Conservation (phyloP, 2,888 invertebrate species). For the Shargacucullia verbasci region DNA sequence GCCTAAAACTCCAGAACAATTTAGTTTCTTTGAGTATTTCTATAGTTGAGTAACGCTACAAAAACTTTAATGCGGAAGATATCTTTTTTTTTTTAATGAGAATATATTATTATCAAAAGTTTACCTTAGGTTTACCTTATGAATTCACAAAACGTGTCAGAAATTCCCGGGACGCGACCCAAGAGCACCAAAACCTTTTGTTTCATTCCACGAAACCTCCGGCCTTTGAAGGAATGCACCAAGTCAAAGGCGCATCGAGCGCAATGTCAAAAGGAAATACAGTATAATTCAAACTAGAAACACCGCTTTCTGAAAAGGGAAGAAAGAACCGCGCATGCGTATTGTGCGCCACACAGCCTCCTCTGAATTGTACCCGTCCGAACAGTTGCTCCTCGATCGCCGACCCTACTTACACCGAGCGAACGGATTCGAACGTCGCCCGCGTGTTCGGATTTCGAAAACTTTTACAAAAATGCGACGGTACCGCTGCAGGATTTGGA, state of each 20-base stretch:
- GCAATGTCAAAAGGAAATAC: slow-evolving; percentile 68
- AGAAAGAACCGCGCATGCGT: slow-evolving; percentile 67
- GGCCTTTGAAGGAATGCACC: slow-evolving; percentile 61
- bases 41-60: too few species aligned
- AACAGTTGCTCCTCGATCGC: slow-evolving; percentile 65
- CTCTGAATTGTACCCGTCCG: slow-evolving; percentile 37
- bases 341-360: slow-evolving; percentile 55
- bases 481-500: slow-evolving; percentile 49
- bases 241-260: slow-evolving; percentile 64
- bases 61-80: too few species aligned
- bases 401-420: slow-evolving; percentile 46
- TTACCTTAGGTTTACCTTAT: too few species aligned
- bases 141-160: slow-evolving; percentile 10
- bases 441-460: slow-evolving; percentile 56
- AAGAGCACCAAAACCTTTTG: slow-evolving; percentile 31
- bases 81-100: too few species aligned
- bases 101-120: too few species aligned
- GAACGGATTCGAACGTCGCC: slow-evolving; percentile 43
- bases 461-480: slow-evolving; percentile 58
- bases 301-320: slow-evolving; percentile 45
- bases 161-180: slow-evolving; percentile 16
- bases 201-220: slow-evolving; percentile 32
- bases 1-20: too few species aligned
- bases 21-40: too few species aligned
- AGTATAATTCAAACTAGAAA: slow-evolving; percentile 67